Evolutionary conservation across 2,888 invertebrate species (phyloP), one percentile per base, ranked within the genome.

Genomic region (Cataglyphis livida): DNA sequence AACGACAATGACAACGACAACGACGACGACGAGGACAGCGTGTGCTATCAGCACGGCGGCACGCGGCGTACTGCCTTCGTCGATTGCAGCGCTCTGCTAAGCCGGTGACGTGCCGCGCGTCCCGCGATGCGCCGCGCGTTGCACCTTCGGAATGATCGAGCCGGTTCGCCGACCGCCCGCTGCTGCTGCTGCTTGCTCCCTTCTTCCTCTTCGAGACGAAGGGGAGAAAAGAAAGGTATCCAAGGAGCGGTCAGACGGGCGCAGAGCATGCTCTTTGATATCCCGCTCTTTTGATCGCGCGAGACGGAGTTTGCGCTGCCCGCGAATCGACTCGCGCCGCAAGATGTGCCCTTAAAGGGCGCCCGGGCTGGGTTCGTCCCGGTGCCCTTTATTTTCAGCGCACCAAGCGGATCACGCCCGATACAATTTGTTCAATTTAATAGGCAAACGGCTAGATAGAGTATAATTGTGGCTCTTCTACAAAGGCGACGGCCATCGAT

Each of bases 21-120:
- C 21, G 41, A 57, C 10, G 74, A 59, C 44, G 59, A 61, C 66
- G 35, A 70, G 48, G 48, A 74, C 82, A 32, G 32, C 32, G 6
- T 85, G 83, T 92, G 89, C 87, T 90, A 51, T 85, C 92, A 81
- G 85, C 84, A 86, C 92, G 91, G 86, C 90, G 92, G 91, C 91
- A 91, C 92, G 88, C 93, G 91, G 89, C 89, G 88, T 84, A 93
- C 93, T 92, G 93, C 87, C 87, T 83, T 35, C 81, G 78, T 81
- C 92, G 93, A 92, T 90, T 81, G 92, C 92, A 92, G 92, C 93
- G 92, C 93, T 91, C 88, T 48, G 78, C 44, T n/a, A 35, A 78
- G 59, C 78, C 90, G 89, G 78, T 74, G 81, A 82, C 81, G 81
- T 81, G 66, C 76, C 81, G 76, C 85, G 82, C 90, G 89, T 90